Percentiles rank a stretch among this genome's conserved stretches.
These are phyloP conservation scores for Philaethria dido DNA, from an alignment of 2,888 invertebrate species.

Conservation along the genomic window DNA sequence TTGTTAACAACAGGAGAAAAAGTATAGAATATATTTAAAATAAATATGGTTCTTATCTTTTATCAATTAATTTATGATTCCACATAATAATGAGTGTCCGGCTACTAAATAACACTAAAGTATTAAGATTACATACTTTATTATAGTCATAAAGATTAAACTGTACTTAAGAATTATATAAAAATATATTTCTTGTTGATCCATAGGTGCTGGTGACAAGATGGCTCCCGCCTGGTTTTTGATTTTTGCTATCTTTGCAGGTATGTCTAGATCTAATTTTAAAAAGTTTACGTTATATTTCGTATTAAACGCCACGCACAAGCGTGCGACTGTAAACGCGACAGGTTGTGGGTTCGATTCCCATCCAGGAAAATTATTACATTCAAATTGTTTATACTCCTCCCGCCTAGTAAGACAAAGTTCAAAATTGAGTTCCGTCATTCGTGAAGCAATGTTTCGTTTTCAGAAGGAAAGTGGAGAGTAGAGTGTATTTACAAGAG, in stretches of 20 bases:
- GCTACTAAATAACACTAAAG: neutral
- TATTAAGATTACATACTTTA: constrained; percentile 9
- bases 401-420: too few species aligned
- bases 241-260: constrained; percentile 45
- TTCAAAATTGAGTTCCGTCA: too few species aligned
- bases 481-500: too few species aligned
- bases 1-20: neutral
- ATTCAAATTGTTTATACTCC: too few species aligned
- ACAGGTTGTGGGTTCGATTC: too few species aligned
- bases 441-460: too few species aligned
- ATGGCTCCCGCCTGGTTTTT: constrained; percentile 44
- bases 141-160: constrained; percentile 18
- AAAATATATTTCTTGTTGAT: neutral
- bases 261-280: constrained; percentile 38
- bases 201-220: neutral
- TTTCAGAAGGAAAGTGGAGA: too few species aligned
- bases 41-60: neutral
- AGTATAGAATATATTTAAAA: neutral
- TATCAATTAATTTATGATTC: constrained; percentile 27
- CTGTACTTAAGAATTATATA: constrained; percentile 19
- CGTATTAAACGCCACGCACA: too few species aligned
- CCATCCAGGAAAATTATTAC: too few species aligned
- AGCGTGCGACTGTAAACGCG: too few species aligned
- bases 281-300: too few species aligned
- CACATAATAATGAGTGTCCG: neutral